Conservation (phyloP, 1,140 invertebrate genomes). For the Trichomalopsis sarcophagae region DNA sequence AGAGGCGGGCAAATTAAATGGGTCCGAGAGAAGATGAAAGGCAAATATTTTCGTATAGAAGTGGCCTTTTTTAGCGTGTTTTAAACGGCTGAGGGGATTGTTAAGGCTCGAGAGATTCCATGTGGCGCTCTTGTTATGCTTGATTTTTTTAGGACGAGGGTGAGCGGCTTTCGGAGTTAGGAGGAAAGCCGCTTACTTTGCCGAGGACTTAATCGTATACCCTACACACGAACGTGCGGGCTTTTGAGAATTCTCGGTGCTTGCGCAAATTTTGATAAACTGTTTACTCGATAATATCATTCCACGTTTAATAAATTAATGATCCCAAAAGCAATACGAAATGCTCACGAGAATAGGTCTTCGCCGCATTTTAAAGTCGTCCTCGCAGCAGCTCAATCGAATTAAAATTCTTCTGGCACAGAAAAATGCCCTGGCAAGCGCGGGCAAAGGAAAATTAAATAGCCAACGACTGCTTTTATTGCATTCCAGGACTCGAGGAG, state of each 20-base stretch:
- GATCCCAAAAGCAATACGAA: no score
- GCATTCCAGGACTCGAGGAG: background rate
- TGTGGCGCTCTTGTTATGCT: background rate
- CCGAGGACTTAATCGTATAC: background rate
- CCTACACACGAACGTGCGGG: no score
- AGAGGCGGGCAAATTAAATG: background rate
- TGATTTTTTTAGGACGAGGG: background rate
- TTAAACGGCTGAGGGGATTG: slow-evolving; percentile 3
- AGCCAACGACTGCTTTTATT: slow-evolving; percentile 1
- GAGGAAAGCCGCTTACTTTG: background rate
- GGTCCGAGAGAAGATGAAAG: slow-evolving; percentile 23
- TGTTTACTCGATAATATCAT: no score
- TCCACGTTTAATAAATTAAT: no score
- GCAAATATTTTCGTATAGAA: slow-evolving; percentile 21
- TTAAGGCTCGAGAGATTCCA: background rate
- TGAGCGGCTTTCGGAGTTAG: background rate
- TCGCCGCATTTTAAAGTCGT: background rate
- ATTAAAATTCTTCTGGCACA: background rate
- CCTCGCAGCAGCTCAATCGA: background rate
- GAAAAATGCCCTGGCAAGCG: background rate
- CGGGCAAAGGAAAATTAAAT: no score
- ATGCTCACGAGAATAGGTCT: no score
- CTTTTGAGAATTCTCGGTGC: no score
- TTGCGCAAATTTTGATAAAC: background rate
- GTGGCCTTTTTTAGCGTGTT: background rate